phyloP scores from a whole-genome alignment of 1,140 invertebrate genomes.

The Bombus turneri region DNA sequence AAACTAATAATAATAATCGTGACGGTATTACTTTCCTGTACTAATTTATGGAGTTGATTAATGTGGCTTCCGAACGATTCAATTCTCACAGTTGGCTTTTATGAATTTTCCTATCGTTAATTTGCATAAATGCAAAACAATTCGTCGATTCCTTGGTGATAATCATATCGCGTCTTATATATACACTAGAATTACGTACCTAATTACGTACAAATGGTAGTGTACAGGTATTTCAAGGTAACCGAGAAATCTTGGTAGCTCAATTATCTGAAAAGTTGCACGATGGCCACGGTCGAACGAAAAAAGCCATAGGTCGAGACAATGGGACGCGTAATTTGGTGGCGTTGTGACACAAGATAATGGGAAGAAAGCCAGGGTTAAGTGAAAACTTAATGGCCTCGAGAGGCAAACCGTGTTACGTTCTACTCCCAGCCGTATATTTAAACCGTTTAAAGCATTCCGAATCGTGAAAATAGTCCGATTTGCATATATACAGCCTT shows the following conservation, averaged over 20 bases:
- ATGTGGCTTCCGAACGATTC: neutral
- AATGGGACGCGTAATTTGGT: slow-evolving; percentile 13
- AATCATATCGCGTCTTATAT: neutral
- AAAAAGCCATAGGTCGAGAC: neutral
- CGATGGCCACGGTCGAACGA: neutral
- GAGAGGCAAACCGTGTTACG: slow-evolving; percentile 77
- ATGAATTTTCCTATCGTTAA: neutral
- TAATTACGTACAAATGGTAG: neutral
- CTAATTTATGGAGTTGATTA: too few species aligned
- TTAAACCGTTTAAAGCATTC: slow-evolving; percentile 80
- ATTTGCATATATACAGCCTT: slow-evolving; percentile 80
- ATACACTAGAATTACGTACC: neutral
- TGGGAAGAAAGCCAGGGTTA: slow-evolving; percentile 52
- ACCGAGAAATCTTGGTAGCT: neutral
- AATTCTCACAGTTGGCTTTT: neutral
- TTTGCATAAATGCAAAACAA: neutral
- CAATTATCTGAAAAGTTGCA: too few species aligned
- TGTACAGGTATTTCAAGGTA: neutral
- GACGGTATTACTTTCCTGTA: too few species aligned
- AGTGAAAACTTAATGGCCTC: slow-evolving; percentile 77
- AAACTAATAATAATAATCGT: too few species aligned
- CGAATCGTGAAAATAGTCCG: slow-evolving; percentile 78
- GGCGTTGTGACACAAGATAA: slow-evolving; percentile 29
- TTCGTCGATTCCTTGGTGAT: neutral
- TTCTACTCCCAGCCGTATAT: slow-evolving; percentile 76